Evolutionary conservation across 1,140 invertebrate species (phyloP).

Genomic region (Papilio polytes): DNA sequence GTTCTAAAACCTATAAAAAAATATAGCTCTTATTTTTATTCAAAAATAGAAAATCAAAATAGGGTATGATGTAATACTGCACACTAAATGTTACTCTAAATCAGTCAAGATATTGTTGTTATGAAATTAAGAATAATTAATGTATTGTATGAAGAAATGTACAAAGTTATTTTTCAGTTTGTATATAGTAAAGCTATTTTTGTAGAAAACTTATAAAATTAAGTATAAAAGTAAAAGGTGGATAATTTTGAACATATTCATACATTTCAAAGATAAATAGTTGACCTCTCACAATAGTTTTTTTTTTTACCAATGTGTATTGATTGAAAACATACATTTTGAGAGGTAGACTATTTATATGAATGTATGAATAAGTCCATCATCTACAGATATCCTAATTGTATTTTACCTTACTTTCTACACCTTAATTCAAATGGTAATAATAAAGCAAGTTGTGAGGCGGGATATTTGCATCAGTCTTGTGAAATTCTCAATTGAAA

Average conservation of each 20-base stretch:
- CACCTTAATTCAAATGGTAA: slow-evolving; percentile 81
- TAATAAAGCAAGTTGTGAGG: slow-evolving; percentile 84
- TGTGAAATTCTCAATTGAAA: slow-evolving; percentile 82
- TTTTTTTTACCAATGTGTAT: slow-evolving; percentile 26
- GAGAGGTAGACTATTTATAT: slow-evolving; percentile 12
- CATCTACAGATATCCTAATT: slow-evolving; percentile 59
- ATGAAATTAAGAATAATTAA: slow-evolving; percentile 69
- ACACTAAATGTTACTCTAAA: slow-evolving; percentile 75
- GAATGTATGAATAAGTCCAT: slow-evolving; percentile 39
- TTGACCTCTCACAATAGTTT: slow-evolving; percentile 43
- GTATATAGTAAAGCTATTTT: slow-evolving; percentile 66
- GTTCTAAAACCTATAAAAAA: slow-evolving; percentile 76
- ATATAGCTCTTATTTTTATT: slow-evolving; percentile 73
- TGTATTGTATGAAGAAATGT: slow-evolving; percentile 57
- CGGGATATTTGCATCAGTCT: slow-evolving; percentile 84
- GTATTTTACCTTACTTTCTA: slow-evolving; percentile 70
- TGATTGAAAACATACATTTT: not conserved
- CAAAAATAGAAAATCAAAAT: slow-evolving; percentile 78
- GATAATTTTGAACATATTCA: slow-evolving; percentile 63
- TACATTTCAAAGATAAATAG: slow-evolving; percentile 43
- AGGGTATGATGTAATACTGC: slow-evolving; percentile 78
- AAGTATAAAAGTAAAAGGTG: slow-evolving; percentile 66
- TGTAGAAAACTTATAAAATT: slow-evolving; percentile 60
- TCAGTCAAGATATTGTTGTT: slow-evolving; percentile 75
- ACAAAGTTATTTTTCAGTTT: slow-evolving; percentile 56